phyloP scores from a whole-genome alignment of 2,113 vertebrate species.

The Zeus faber region DNA sequence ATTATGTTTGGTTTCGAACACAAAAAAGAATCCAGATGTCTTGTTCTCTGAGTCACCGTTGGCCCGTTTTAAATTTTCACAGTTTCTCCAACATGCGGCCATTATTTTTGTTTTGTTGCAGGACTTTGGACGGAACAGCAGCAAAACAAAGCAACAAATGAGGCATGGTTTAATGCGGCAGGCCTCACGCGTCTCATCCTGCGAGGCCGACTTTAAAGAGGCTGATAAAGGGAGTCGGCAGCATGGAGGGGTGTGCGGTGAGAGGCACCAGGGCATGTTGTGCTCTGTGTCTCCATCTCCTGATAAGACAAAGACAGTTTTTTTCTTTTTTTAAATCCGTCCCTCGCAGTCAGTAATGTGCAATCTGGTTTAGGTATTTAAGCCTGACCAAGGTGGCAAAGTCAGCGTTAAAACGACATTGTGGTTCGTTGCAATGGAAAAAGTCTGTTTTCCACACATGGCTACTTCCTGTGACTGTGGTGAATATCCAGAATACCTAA shows the following conservation, averaged over 20 bases:
- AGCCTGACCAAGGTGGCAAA: no score
- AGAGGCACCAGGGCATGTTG: conserved; percentile 11
- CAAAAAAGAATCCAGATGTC: conserved; percentile 41
- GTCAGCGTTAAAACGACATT: no score
- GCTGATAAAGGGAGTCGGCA: conserved; percentile 4
- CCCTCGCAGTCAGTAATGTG: no score
- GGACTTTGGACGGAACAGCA: conserved; percentile 25
- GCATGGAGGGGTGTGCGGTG: not conserved
- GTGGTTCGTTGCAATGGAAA: no score
- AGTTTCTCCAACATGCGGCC: conserved; percentile 28
- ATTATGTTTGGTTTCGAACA: conserved; percentile 22
- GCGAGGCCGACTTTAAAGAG: not conserved
- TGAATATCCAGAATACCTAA: no score
- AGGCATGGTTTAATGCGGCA: not conserved
- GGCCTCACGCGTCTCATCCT: not conserved
- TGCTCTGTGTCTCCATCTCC: not conserved
- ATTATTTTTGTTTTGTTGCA: no score
- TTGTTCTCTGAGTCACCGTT: conserved; percentile 33
- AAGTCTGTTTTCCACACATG: no score
- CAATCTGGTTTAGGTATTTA: no score
- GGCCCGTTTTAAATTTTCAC: conserved; percentile 14
- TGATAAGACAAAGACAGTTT: conserved; percentile 16
- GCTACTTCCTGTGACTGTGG: no score
- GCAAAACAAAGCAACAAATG: conserved; percentile 20
- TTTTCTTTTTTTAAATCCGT: no score